Conservation (phyloP, 2,113 vertebrate genomes). For the Scomber scombrus region DNA sequence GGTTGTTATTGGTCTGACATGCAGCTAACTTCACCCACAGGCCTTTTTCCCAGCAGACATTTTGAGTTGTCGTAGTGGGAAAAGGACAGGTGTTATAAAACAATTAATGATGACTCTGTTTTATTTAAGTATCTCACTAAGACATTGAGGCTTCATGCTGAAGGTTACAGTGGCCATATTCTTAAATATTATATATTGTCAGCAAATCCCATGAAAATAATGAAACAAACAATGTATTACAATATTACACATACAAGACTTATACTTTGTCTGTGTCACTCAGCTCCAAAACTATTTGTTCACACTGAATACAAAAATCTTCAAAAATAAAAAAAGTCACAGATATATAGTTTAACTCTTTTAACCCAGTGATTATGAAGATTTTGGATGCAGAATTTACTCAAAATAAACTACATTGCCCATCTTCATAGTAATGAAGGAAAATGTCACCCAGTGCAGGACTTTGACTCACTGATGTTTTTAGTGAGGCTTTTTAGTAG, state of each 20-base stretch:
- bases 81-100: constrained; percentile 51
- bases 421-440: constrained; percentile 14
- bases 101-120: constrained; percentile 38
- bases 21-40: constrained; percentile 37
- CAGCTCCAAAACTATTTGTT: too few species aligned
- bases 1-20: constrained; percentile 35
- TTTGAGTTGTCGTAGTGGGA: constrained; percentile 42
- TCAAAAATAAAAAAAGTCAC: too few species aligned
- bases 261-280: too few species aligned
- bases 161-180: too few species aligned
- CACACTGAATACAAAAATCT: too few species aligned
- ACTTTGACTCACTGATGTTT: background rate
- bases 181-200: too few species aligned
- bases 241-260: too few species aligned
- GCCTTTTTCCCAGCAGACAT: constrained; percentile 53
- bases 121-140: background rate
- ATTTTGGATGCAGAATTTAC: background rate
- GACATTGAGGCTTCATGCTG: too few species aligned
- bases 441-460: background rate
- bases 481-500: background rate
- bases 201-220: too few species aligned
- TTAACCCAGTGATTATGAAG: too few species aligned
- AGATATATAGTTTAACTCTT: too few species aligned
- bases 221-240: too few species aligned
- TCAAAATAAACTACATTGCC: constrained; percentile 17